Evolutionary conservation across 2,797 vertebrate genomes (phyloP).

Genomic region (Mus caroli): DNA sequence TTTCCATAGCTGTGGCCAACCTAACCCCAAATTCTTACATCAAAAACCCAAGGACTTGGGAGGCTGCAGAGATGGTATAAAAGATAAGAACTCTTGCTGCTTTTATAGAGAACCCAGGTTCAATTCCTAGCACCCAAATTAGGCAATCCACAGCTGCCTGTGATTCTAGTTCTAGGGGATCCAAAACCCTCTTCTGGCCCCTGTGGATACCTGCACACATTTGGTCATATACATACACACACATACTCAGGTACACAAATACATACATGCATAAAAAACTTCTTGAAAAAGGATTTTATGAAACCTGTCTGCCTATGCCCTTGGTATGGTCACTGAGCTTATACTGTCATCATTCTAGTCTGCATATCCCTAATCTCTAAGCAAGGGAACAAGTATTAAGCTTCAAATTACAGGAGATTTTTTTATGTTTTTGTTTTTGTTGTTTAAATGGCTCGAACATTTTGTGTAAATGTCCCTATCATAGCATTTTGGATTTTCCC

Average conservation of each 20-base stretch:
- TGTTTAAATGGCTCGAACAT: background rate
- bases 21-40: background rate
- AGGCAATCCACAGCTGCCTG: background rate
- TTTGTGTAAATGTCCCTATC: background rate
- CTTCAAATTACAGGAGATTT: background rate
- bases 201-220: background rate
- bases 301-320: background rate
- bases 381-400: background rate
- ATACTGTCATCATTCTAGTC: background rate
- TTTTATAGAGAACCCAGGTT: background rate
- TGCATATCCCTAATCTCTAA: background rate
- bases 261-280: background rate
- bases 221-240: background rate
- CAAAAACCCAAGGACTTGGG: conserved; percentile 25
- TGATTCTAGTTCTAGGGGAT: background rate
- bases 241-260: background rate
- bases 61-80: background rate
- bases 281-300: background rate
- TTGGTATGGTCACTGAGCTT: background rate
- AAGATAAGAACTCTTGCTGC: background rate
- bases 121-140: background rate
- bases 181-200: background rate
- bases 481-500: background rate
- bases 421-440: background rate
- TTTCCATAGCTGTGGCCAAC: background rate